Base-by-base conservation (phyloP, 2,888 invertebrate species). In the Drosophila prostipennis region DNA sequence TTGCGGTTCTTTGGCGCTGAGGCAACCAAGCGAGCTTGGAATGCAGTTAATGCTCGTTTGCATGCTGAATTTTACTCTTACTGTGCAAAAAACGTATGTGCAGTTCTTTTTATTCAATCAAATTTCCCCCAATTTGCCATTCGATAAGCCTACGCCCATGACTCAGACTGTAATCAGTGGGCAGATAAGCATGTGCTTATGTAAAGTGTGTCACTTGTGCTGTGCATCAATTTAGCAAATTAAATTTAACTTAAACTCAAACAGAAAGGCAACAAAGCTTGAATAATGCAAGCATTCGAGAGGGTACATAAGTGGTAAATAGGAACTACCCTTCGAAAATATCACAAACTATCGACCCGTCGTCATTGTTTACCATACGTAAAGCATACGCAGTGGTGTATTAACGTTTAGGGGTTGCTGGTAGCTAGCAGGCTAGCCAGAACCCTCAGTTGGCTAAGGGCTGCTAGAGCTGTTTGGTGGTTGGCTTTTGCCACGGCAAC, bases 1-100 rank as follows among this genome's bases (percentile, higher is more conserved):
- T 77, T 87, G 87, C 81, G 79, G 87, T 87, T 87, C 87, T 87
- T 78, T 63, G 56, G 65, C 67, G 83, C 87, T 78, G 75, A 69
- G 61, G 74, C 67, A 49, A 53, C 70, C 74, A 52, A 39, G 29
- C 29, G 29, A 29, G 68, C 74, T 77, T 78, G 88, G 88, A 87
- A 83, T 83, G 88, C 82, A 82, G 87, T 79, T 79, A 85, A 76
- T 79, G 76, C 80, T 80, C 78, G 70, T 73, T 72, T 72, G 71
- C 69, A 69, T 71, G 59, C 57, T n/a, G 57, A 16, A 26, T 16
- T 16, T 3, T 36, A 1, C 23, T 34, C 26, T 26, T 19, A 16
- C 23, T 2, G 19, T 14, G 29, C 29, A 7, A 29, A 29, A 29
- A 29, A 26, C n/a, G 1, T 5, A n/a, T 14, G 32, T 13, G 26